phyloP scores from a whole-genome alignment of 2,888 invertebrate species.

The Neoaliturus tenellus region DNA sequence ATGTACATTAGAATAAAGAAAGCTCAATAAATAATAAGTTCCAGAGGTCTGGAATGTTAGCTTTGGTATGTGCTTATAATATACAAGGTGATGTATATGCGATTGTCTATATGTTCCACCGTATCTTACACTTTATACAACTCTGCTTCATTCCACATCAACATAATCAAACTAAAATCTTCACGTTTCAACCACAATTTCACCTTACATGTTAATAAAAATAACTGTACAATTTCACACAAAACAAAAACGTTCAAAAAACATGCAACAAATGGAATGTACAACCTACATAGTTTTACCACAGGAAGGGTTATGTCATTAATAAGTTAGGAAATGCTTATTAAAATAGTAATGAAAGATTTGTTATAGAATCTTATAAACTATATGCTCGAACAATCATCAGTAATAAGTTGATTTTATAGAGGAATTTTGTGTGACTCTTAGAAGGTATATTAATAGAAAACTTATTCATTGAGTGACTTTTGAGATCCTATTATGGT shows the following conservation, averaged over 20 bases:
- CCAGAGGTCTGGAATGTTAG: conserved; percentile 78
- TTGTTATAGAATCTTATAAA: too few species aligned
- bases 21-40: conserved; percentile 57
- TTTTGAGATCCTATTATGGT: too few species aligned
- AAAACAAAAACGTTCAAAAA: background rate
- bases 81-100: conserved; percentile 43
- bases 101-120: conserved; percentile 45
- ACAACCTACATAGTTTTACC: background rate
- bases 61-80: conserved; percentile 77
- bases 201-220: conserved; percentile 41
- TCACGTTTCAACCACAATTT: background rate
- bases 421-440: too few species aligned
- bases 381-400: too few species aligned
- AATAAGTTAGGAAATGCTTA: too few species aligned
- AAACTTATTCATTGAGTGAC: too few species aligned
- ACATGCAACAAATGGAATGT: conserved; percentile 15
- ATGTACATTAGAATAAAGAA: conserved; percentile 49
- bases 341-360: too few species aligned
- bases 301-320: background rate
- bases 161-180: conserved; percentile 32
- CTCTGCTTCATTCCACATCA: conserved; percentile 13
- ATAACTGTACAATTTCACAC: conserved; percentile 43
- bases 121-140: conserved; percentile 50
- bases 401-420: too few species aligned
- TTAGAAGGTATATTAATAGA: too few species aligned